phyloP scores from a whole-genome alignment of 2,888 invertebrate species.

The Lasioglossum zephyrum region DNA sequence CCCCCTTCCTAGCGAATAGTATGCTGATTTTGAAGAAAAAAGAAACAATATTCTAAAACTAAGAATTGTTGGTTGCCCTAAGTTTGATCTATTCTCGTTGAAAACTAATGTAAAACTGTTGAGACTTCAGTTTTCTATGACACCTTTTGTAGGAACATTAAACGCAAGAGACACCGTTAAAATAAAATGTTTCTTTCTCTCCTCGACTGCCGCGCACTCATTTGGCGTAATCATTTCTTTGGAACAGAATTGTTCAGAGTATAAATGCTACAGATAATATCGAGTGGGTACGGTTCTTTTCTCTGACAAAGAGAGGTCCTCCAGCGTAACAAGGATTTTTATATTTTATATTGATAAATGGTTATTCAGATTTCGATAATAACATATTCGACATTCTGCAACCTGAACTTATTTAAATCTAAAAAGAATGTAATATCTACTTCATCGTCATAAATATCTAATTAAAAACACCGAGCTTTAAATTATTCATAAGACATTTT shows the following conservation, averaged over 20 bases:
- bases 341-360: neutral
- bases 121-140: neutral
- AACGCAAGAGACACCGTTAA: neutral
- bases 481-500: neutral
- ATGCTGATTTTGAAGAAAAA: constrained; percentile 22
- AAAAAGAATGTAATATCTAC: neutral
- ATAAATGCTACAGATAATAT: neutral
- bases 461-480: neutral
- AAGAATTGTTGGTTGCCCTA: neutral
- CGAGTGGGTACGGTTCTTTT: neutral
- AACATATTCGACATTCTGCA: neutral
- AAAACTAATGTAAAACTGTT: constrained; percentile 1
- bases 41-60: neutral
- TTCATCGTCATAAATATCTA: neutral
- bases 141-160: constrained; percentile 3
- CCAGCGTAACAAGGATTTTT: neutral
- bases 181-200: neutral
- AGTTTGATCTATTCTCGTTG: neutral
- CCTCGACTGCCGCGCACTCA: neutral
- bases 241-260: neutral
- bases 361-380: neutral
- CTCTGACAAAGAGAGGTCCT: neutral
- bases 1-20: constrained; percentile 50
- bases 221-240: constrained; percentile 9
- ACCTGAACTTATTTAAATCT: neutral